These are phyloP conservation scores for Chloroceryle amazona DNA, from an alignment of 2,797 vertebrate species.

Conservation along the genomic window DNA sequence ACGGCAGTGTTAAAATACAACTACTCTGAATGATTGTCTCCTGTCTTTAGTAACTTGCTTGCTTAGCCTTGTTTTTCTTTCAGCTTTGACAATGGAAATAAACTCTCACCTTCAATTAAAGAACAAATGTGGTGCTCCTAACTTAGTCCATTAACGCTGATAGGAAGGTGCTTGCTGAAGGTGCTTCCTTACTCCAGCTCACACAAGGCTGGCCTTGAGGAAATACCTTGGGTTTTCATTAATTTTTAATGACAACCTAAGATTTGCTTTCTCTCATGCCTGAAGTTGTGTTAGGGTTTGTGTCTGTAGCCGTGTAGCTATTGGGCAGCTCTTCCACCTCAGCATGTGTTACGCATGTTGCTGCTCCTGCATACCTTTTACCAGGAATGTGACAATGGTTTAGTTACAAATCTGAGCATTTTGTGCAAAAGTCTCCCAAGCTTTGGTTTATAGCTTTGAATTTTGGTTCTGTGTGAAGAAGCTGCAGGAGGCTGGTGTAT, in stretches of 20 bases:
- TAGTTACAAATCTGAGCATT: neutral
- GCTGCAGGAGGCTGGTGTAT: neutral
- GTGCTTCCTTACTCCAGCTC: neutral
- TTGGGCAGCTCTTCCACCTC: rapidly evolving
- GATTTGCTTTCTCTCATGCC: neutral
- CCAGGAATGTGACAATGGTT: neutral
- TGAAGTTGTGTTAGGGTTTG: neutral
- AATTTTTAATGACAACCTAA: neutral
- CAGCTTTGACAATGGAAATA: neutral
- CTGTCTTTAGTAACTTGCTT: neutral
- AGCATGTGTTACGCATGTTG: neutral
- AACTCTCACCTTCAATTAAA: neutral
- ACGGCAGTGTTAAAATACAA: neutral
- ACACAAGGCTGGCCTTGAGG: neutral
- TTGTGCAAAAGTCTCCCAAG: neutral
- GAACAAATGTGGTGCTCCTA: neutral
- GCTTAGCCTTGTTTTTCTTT: neutral
- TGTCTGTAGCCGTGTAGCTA: rapidly evolving
- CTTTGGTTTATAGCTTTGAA: neutral
- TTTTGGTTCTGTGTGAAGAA: neutral
- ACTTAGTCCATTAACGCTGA: neutral
- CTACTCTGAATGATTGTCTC: neutral
- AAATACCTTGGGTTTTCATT: neutral
- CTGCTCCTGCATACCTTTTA: neutral
- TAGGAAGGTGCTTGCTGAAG: neutral